Evolutionary conservation across 2,888 invertebrate genomes (phyloP).

Genomic region (Sinohyriopsis cumingii): DNA sequence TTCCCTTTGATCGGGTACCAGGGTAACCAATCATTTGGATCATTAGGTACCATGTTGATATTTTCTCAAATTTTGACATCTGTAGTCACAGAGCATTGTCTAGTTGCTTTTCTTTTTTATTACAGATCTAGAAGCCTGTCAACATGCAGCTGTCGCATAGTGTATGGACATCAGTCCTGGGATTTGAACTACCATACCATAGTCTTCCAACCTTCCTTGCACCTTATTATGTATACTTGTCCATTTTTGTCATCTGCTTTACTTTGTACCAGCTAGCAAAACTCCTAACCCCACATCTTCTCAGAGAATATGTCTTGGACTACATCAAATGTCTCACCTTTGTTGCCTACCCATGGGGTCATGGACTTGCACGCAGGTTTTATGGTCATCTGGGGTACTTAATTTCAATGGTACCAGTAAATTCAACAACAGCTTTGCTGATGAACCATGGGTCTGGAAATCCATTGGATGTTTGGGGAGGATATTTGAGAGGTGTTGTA

Average conservation of each 20-base stretch:
- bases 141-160: too few relatives aligned
- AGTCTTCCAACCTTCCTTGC: conserved; percentile 33
- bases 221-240: conserved; percentile 31
- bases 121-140: too few relatives aligned
- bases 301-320: conserved; percentile 39
- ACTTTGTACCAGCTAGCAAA: conserved; percentile 31
- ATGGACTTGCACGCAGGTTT: conserved; percentile 42
- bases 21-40: too few relatives aligned
- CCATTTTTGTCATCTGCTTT: conserved; percentile 33
- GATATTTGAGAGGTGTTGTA: conserved; percentile 30
- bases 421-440: conserved; percentile 21
- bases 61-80: too few relatives aligned
- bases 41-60: too few relatives aligned
- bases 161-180: neutral
- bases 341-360: conserved; percentile 48
- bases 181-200: conserved; percentile 20
- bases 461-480: conserved; percentile 35
- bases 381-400: conserved; percentile 44
- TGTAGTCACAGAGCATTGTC: too few relatives aligned
- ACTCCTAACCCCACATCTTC: conserved; percentile 28
- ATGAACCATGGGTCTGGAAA: conserved; percentile 39
- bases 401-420: conserved; percentile 36
- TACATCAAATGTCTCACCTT: conserved; percentile 47
- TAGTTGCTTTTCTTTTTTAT: too few relatives aligned
- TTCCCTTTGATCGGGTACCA: too few relatives aligned